A percentile compares a stretch with the other conserved stretches of the same genome.
phyloP scores from a whole-genome alignment of 2,113 vertebrate genomes.

The Phasianus colchicus region DNA sequence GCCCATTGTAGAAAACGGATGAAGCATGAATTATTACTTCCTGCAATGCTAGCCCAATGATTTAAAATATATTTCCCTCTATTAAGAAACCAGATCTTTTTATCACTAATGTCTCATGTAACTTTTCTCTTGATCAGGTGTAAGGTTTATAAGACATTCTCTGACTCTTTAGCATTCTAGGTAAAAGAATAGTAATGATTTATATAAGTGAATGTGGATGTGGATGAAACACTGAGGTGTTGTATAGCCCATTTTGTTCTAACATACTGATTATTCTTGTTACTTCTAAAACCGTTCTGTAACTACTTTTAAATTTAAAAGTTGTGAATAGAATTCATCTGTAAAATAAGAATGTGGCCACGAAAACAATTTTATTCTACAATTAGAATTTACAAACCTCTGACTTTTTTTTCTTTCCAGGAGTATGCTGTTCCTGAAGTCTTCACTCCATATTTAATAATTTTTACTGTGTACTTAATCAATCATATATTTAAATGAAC shows the following conservation, averaged over 20 bases:
- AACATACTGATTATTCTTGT: background rate
- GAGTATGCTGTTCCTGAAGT: background rate
- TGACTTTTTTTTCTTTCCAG: background rate
- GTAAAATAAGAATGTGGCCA: background rate
- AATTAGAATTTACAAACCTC: background rate
- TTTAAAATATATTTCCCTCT: background rate
- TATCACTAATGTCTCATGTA: background rate
- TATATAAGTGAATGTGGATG: background rate
- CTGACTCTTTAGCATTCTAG: background rate
- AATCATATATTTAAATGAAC: constrained; percentile 18
- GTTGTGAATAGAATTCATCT: background rate
- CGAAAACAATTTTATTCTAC: background rate
- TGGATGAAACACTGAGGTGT: background rate
- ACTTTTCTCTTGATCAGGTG: background rate
- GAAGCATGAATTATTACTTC: background rate
- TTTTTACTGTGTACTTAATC: background rate
- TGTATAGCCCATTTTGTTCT: background rate
- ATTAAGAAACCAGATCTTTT: background rate
- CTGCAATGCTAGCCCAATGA: background rate
- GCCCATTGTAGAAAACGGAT: background rate
- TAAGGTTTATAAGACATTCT: background rate
- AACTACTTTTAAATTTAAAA: background rate
- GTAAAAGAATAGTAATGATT: background rate
- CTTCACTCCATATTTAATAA: background rate
- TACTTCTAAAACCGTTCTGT: background rate